phyloP scores from a whole-genome alignment of 92 coral and sea anemone species.

The Pocillopora grandis region DNA sequence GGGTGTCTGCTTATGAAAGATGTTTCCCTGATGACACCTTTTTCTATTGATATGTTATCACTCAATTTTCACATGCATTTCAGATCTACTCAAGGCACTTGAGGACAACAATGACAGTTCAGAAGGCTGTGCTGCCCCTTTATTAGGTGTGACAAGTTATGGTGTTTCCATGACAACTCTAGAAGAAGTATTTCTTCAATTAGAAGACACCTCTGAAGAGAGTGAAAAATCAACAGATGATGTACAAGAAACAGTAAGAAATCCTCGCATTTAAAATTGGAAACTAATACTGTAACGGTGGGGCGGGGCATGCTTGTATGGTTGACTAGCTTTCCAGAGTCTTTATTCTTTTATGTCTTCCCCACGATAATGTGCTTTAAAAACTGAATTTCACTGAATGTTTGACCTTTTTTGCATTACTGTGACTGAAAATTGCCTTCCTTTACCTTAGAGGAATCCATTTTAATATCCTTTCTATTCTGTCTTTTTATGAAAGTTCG shows the following conservation, averaged over 20 bases:
- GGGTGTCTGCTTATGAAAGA: no score
- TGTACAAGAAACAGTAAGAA: neutral
- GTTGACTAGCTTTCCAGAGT: no score
- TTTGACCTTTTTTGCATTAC: no score
- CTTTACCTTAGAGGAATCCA: no score
- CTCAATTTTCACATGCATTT: neutral
- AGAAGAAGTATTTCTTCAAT: slow-evolving; percentile 89
- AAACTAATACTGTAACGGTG: no score
- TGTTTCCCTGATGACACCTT: neutral
- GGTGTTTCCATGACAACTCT: slow-evolving; percentile 97
- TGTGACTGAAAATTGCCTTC: no score
- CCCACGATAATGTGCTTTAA: no score
- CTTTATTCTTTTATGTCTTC: no score
- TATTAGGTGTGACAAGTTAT: slow-evolving; percentile 81
- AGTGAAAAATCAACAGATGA: slow-evolving; percentile 12
- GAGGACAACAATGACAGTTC: slow-evolving; percentile 70
- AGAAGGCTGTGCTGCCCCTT: slow-evolving; percentile 66
- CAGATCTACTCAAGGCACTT: slow-evolving; percentile 73
- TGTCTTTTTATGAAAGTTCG: neutral
- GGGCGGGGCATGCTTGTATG: no score
- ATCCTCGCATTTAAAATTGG: neutral
- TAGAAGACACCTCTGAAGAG: slow-evolving; percentile 75
- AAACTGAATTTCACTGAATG: no score
- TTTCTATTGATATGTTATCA: neutral
- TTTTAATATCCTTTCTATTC: neutral